A percentile compares a stretch with the other conserved stretches of the same genome.
Conservation (phyloP, 2,113 vertebrate genomes). For the Pygoscelis antarcticus region DNA sequence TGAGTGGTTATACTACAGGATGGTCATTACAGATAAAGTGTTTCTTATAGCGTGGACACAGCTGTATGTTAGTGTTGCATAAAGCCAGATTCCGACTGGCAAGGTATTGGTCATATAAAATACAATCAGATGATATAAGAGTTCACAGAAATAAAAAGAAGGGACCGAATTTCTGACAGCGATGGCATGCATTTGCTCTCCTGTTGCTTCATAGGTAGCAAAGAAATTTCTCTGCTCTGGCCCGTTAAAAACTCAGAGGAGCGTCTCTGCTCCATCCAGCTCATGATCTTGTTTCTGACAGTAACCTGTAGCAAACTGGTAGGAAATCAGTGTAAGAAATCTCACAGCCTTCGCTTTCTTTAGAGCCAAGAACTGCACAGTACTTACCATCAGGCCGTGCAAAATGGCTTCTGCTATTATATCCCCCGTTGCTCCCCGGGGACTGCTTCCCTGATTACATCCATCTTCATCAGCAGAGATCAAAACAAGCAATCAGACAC, state of each 20-base stretch:
- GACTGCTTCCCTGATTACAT: neutral
- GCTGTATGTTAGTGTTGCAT: neutral
- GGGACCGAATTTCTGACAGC: neutral
- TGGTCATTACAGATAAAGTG: neutral
- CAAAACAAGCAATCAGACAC: conserved; percentile 29
- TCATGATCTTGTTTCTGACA: neutral
- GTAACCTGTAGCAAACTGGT: neutral
- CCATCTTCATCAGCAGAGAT: neutral
- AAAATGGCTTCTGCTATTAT: neutral
- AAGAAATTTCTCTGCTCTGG: neutral
- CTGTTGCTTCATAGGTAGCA: neutral
- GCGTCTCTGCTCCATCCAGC: neutral
- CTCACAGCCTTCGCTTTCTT: neutral
- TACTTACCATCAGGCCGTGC: neutral
- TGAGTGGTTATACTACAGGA: neutral
- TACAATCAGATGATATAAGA: neutral
- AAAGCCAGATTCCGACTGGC: neutral
- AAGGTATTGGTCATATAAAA: neutral
- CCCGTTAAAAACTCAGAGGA: neutral
- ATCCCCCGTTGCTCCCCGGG: neutral
- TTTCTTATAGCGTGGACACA: neutral
- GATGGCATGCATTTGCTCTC: neutral
- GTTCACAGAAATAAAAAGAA: neutral
- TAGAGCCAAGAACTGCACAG: neutral
- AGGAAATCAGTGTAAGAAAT: neutral